A percentile compares a stretch with the other conserved stretches of the same genome.
Conservation (phyloP, 37 sponge, comb jelly and placozoan species). For the Spongilla lacustris region DNA sequence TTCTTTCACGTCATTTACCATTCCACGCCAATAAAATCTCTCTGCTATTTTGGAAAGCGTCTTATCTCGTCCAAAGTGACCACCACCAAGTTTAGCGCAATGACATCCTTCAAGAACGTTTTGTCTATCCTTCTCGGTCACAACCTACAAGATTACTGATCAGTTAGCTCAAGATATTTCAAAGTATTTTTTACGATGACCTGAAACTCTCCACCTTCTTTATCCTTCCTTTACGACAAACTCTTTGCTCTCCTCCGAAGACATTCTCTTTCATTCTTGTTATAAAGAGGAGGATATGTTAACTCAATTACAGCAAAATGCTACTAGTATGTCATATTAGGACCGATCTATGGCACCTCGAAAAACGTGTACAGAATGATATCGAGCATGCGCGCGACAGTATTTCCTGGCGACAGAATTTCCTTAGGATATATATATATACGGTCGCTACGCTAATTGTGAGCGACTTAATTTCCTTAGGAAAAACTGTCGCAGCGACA, state of each 20-base stretch:
- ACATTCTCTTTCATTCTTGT: conserved; percentile 13
- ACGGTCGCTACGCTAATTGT: neutral
- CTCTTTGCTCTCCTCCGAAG: conserved; percentile 22
- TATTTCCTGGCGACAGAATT: neutral
- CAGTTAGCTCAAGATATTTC: neutral
- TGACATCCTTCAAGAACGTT: conserved; percentile 41
- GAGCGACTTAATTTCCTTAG: neutral
- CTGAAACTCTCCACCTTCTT: conserved; percentile 15
- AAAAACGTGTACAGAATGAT: neutral
- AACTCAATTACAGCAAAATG: neutral
- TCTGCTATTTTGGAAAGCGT: conserved; percentile 26
- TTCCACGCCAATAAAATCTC: conserved; percentile 45
- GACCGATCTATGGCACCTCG: neutral
- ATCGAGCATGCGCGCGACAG: neutral
- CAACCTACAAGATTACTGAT: neutral
- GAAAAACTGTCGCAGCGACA: neutral
- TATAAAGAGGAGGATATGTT: neutral
- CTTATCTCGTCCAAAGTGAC: conserved; percentile 48
- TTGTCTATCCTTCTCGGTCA: neutral
- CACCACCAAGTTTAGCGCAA: conserved; percentile 28
- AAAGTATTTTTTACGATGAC: neutral
- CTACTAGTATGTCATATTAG: neutral
- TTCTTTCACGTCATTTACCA: conserved; percentile 41
- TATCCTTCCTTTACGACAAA: conserved; percentile 20
- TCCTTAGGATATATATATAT: neutral